Conservation (phyloP, 2,113 vertebrate species). For the Catagonus wagneri region DNA sequence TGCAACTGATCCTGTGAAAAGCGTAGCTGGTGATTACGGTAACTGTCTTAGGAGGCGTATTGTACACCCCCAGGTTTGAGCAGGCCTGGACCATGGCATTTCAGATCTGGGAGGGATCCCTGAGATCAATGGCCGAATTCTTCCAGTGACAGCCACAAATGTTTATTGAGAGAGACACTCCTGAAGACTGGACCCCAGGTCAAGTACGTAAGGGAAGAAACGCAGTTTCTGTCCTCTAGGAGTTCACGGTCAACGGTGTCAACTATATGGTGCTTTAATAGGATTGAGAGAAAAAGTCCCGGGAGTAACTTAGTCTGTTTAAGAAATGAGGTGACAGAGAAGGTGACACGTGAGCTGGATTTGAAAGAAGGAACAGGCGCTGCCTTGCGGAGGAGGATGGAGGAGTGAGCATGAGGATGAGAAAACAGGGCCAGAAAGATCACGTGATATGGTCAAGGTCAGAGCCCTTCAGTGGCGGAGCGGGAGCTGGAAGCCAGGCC, state of each 20-base stretch:
- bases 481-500: neutral
- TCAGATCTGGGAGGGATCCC: neutral
- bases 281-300: neutral
- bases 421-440: neutral
- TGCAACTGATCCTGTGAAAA: slow-evolving; percentile 3
- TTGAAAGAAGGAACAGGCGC: neutral
- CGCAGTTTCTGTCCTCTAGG: neutral
- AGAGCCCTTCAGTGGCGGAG: too few species aligned
- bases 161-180: neutral
- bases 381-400: accelerated
- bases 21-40: neutral
- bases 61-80: neutral
- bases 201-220: neutral
- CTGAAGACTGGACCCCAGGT: neutral
- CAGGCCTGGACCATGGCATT: neutral
- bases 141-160: neutral
- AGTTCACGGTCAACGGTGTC: neutral
- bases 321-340: neutral
- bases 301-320: neutral
- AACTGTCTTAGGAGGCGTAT: neutral
- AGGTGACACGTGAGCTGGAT: neutral
- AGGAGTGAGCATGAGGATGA: neutral
- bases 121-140: neutral
- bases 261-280: neutral
- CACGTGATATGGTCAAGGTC: neutral